Percentiles rank a stretch among this genome's conserved stretches.
These are phyloP conservation scores for Daphoenositta chrysoptera DNA, from an alignment of 2,113 vertebrate species.

Conservation along the genomic window DNA sequence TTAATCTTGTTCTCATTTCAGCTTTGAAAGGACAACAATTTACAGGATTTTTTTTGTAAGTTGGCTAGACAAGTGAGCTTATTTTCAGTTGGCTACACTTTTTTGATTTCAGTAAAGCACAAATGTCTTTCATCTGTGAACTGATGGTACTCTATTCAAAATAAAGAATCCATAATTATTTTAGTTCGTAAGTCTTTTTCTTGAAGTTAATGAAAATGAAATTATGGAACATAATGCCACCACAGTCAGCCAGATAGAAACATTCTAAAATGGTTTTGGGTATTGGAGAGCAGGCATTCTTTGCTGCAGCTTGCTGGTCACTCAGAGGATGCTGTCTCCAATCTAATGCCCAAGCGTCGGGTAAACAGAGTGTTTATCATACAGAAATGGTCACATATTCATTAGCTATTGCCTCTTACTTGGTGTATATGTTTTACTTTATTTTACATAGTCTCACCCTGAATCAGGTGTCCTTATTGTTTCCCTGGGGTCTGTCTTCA, in stretches of 20 bases:
- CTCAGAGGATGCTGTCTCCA: not conserved
- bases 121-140: not conserved
- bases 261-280: not conserved
- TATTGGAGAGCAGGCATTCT: not conserved
- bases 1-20: not conserved
- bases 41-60: not conserved
- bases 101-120: not conserved
- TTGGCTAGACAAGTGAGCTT: not conserved
- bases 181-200: not conserved
- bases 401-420: not conserved
- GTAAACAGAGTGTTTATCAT: not conserved
- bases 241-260: not conserved
- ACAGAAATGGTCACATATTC: not conserved
- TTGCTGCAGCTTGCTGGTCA: not conserved
- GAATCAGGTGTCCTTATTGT: not conserved
- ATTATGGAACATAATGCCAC: not conserved
- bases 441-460: not conserved
- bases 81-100: not conserved
- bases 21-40: not conserved
- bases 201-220: not conserved
- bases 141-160: not conserved
- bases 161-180: not conserved
- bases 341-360: accelerated
- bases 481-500: not conserved
- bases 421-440: not conserved